Evolutionary conservation across 2,888 invertebrate species (phyloP).

Genomic region (Nasonia oneida): DNA sequence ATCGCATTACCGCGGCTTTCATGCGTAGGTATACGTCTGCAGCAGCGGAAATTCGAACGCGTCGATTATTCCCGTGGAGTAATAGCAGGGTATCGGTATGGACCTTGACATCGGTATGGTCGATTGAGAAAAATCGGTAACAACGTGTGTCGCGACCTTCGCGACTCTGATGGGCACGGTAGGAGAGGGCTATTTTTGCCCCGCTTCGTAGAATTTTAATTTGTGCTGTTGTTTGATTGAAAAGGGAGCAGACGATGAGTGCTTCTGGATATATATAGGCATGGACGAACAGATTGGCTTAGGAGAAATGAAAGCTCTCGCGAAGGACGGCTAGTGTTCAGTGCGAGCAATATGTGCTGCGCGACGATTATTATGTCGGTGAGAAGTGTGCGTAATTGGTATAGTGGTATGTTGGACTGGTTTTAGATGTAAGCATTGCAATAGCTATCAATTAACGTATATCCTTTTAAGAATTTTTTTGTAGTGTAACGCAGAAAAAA

Average conservation of each 20-base stretch:
- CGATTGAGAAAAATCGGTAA: slow-evolving; percentile 21
- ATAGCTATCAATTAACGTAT: background rate
- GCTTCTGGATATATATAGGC: background rate
- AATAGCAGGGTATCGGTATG: background rate
- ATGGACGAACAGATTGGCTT: background rate
- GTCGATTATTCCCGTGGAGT: slow-evolving; percentile 8
- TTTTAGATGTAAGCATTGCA: background rate
- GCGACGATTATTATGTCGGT: background rate
- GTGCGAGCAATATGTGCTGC: background rate
- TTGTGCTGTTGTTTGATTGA: background rate
- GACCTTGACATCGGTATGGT: background rate
- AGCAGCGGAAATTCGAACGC: slow-evolving; percentile 13
- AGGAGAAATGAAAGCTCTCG: background rate
- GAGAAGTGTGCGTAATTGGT: background rate
- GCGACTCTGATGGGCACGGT: background rate
- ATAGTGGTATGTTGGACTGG: background rate
- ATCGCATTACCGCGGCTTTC: slow-evolving; percentile 43
- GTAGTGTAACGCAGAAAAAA: too few species aligned
- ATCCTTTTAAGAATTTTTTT: background rate
- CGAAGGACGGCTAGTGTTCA: slow-evolving; percentile 20
- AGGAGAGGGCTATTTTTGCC: background rate
- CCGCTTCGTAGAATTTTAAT: slow-evolving; percentile 24
- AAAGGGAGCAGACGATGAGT: slow-evolving; percentile 8
- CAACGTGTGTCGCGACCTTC: background rate
- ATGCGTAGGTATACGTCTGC: background rate